These are phyloP conservation scores for Brachyptera risi DNA, from an alignment of 2,888 invertebrate species.

Conservation along the genomic window DNA sequence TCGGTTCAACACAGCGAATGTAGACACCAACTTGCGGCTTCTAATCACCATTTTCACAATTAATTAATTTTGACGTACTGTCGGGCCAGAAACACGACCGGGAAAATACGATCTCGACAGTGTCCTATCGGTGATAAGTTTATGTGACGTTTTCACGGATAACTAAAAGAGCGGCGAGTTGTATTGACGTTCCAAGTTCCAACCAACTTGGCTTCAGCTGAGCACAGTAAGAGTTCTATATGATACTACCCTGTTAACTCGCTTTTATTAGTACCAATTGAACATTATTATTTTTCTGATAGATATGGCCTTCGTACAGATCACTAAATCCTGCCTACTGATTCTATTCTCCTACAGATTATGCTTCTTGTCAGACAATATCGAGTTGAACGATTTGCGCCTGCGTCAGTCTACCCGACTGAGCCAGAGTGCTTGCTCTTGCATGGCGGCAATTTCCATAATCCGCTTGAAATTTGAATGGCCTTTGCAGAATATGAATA, in stretches of 20 bases:
- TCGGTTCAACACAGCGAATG: not conserved
- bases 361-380: too few relatives aligned
- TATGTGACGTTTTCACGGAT: not conserved
- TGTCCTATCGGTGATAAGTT: not conserved
- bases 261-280: not conserved
- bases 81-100: not conserved
- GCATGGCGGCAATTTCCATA: too few relatives aligned
- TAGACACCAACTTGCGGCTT: not conserved
- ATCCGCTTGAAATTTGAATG: too few relatives aligned
- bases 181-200: not conserved
- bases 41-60: not conserved
- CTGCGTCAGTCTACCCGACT: not conserved
- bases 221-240: not conserved
- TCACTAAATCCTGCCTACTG: too few relatives aligned
- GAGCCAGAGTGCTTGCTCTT: too few relatives aligned
- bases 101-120: too few relatives aligned
- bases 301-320: not conserved
- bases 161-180: not conserved
- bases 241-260: not conserved
- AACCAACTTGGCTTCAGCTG: not conserved
- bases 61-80: not conserved
- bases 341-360: not conserved
- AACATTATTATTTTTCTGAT: not conserved
- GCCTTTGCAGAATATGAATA: too few relatives aligned
- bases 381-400: not conserved